phyloP scores from a whole-genome alignment of 64 coral and sea anemone species.

The Cladopsammia gracilis region DNA sequence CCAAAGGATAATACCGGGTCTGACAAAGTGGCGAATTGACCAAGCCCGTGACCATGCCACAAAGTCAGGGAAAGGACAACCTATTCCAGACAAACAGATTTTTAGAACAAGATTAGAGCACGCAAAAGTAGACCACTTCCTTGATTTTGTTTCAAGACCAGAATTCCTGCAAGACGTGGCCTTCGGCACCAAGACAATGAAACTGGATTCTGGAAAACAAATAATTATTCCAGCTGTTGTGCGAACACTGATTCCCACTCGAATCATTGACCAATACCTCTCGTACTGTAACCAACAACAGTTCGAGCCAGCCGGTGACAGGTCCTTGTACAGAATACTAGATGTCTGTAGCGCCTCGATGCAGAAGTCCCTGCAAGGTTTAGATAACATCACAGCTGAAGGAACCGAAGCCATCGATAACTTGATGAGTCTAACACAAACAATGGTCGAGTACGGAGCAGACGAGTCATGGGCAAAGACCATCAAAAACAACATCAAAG shows the following conservation, averaged over 20 bases:
- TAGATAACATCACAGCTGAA: no score
- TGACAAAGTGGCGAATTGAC: conserved; percentile 60
- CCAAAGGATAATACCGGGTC: neutral
- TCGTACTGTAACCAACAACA: conserved; percentile 40
- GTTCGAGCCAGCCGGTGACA: conserved; percentile 30
- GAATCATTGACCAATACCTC: conserved; percentile 47
- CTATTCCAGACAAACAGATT: neutral
- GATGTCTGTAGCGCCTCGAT: no score
- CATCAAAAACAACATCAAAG: neutral
- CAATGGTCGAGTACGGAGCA: no score
- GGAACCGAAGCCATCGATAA: no score
- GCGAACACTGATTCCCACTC: conserved; percentile 39
- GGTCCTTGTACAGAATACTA: conserved; percentile 18
- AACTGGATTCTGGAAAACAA: conserved; percentile 11
- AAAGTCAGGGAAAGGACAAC: conserved; percentile 16
- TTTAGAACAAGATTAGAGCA: conserved; percentile 6
- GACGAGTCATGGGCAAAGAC: no score
- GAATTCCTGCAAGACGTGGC: conserved; percentile 57
- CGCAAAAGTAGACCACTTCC: conserved; percentile 46
- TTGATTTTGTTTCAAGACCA: conserved; percentile 59
- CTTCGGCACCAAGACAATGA: conserved; percentile 18
- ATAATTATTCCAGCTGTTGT: conserved; percentile 55
- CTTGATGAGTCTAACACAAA: no score
- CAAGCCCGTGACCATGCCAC: conserved; percentile 43
- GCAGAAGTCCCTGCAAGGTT: no score